These are phyloP conservation scores for Sinelater perroti DNA, from an alignment of 2,888 invertebrate genomes.

Conservation along the genomic window DNA sequence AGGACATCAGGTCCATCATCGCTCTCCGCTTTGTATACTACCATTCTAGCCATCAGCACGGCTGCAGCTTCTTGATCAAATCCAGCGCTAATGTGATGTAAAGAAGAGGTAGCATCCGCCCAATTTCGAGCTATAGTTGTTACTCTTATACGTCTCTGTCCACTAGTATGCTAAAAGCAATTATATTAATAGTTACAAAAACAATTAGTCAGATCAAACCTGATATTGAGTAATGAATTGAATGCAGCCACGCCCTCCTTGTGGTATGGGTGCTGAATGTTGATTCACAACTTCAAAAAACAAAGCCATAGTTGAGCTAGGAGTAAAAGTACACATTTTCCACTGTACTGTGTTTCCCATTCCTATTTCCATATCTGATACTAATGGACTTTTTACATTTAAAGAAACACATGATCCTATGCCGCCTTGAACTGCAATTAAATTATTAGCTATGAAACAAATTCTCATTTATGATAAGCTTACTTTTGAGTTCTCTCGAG, in stretches of 20 bases:
- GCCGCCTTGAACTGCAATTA: slow-evolving; percentile 80
- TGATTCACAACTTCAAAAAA: slow-evolving; percentile 98
- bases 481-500: slow-evolving; percentile 90
- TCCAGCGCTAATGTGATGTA: slow-evolving; percentile 91
- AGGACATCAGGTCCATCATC: slow-evolving; percentile 97
- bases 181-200: background rate
- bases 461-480: too few species aligned
- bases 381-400: slow-evolving; percentile 89
- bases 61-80: slow-evolving; percentile 99
- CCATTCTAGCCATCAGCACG: slow-evolving; percentile 95
- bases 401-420: slow-evolving; percentile 96
- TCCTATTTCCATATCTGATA: slow-evolving; percentile 97
- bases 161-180: slow-evolving; percentile 79
- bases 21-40: slow-evolving; percentile 93
- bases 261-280: slow-evolving; percentile 93
- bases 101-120: slow-evolving; percentile 92
- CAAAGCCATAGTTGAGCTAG: slow-evolving; percentile 90
- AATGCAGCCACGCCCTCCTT: slow-evolving; percentile 95
- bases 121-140: slow-evolving; percentile 98
- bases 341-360: slow-evolving; percentile 98
- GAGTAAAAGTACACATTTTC: slow-evolving; percentile 96
- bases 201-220: slow-evolving; percentile 38
- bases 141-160: slow-evolving; percentile 93
- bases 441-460: background rate
- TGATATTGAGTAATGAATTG: slow-evolving; percentile 98